Percentiles rank a stretch among this genome's conserved stretches.
phyloP scores from a whole-genome alignment of 1,140 invertebrate species.

The Spodoptera frugiperda region DNA sequence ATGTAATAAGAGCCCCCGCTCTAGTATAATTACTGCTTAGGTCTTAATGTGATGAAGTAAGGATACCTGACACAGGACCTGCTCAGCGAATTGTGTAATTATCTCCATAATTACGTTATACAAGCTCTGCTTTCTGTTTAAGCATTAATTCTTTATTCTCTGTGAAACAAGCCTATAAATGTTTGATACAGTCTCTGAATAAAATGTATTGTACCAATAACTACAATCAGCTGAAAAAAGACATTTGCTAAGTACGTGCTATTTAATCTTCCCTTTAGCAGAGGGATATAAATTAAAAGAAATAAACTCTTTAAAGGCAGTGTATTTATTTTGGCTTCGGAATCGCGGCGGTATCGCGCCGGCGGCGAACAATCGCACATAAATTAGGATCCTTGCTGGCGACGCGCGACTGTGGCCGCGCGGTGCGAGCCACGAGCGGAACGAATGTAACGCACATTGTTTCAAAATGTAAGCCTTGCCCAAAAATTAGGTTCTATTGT shows the following conservation, averaged over 20 bases:
- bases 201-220: not conserved
- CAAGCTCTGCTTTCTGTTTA: no score
- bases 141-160: no score
- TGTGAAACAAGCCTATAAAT: not conserved
- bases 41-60: no score
- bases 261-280: slow-evolving; percentile 8
- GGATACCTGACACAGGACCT: no score
- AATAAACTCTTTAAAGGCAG: slow-evolving; percentile 39
- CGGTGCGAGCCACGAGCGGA: slow-evolving; percentile 9
- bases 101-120: no score
- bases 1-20: not conserved
- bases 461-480: no score
- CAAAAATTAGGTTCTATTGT: no score
- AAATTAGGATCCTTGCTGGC: slow-evolving; percentile 35
- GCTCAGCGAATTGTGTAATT: no score
- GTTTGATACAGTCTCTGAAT: not conserved
- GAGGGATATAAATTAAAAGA: slow-evolving; percentile 40
- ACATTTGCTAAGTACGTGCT: slow-evolving; percentile 20
- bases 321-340: slow-evolving; percentile 33
- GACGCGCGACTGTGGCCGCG: not conserved
- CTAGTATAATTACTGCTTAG: slow-evolving; percentile 3
- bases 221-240: not conserved
- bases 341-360: slow-evolving; percentile 30
- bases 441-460: not conserved
- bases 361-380: slow-evolving; percentile 40